Percentiles rank a stretch among this genome's conserved stretches.
These are phyloP conservation scores for Dascillus cervinus DNA, from an alignment of 2,888 invertebrate species.

Conservation along the genomic window DNA sequence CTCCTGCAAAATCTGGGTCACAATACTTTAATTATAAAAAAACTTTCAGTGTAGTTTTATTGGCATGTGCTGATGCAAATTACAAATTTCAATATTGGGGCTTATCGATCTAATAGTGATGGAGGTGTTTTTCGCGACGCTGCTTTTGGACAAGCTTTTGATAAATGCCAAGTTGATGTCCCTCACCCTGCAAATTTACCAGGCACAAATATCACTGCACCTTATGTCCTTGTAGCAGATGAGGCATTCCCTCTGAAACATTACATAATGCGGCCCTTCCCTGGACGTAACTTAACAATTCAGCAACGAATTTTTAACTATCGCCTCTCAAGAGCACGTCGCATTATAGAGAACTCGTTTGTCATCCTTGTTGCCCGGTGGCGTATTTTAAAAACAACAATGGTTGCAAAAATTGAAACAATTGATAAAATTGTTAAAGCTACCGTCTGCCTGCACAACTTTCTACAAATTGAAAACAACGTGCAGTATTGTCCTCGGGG, in stretches of 20 bases:
- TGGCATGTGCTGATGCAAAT: conserved; percentile 6
- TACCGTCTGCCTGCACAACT: conserved; percentile 1
- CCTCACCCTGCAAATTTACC: conserved; percentile 1
- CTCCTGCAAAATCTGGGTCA: conserved; percentile 6
- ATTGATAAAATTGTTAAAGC: conserved; percentile 2
- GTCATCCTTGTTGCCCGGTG: conserved; percentile 1
- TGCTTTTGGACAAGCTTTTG: conserved; percentile 1
- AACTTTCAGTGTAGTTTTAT: conserved; percentile 6
- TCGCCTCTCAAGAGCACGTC: conserved; percentile 1
- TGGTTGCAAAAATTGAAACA: no score
- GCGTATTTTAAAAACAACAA: conserved; percentile 2
- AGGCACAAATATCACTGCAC: not conserved
- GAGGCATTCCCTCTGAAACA: conserved; percentile 1
- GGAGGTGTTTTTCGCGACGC: conserved; percentile 7
- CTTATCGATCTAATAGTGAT: conserved; percentile 7
- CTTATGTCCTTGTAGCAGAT: conserved; percentile 1
- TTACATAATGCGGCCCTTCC: conserved; percentile 2
- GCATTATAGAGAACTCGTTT: conserved; percentile 4
- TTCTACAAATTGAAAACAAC: no score
- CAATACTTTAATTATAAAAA: conserved; percentile 9
- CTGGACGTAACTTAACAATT: not conserved
- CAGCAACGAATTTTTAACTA: conserved; percentile 3
- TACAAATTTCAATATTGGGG: no score
- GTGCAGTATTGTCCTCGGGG: conserved; percentile 3
- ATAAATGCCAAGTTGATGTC: not conserved